Evolutionary conservation across 2,113 vertebrate species (phyloP).

Genomic region (Psilopogon haemacephalus): DNA sequence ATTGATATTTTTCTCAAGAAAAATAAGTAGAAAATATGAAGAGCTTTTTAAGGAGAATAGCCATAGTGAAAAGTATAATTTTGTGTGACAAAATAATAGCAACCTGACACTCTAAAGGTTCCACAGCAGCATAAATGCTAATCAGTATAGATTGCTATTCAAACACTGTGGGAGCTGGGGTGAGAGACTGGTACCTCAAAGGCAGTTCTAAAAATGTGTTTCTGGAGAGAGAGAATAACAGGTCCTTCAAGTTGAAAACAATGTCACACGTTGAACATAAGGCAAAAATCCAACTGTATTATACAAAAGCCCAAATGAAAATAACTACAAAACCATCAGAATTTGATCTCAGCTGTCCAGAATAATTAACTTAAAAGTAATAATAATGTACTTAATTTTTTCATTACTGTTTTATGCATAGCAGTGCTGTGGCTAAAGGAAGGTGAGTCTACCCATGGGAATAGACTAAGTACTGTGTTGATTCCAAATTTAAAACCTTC

Average conservation of each 20-base stretch:
- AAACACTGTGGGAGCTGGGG: rapidly evolving
- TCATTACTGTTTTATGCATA: background rate
- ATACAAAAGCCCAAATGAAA: background rate
- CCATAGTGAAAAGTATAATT: slow-evolving; percentile 1
- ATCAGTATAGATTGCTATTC: background rate
- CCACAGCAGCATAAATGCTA: background rate
- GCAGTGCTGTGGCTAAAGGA: background rate
- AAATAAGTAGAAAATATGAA: background rate
- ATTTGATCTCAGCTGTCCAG: background rate
- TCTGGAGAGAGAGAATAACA: background rate
- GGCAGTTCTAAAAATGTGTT: background rate
- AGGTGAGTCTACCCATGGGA: background rate
- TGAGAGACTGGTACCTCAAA: background rate
- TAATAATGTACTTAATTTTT: background rate
- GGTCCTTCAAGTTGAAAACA: background rate
- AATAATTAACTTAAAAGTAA: background rate
- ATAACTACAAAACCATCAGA: background rate
- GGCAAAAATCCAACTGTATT: background rate
- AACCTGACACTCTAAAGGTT: background rate
- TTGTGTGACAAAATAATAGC: background rate
- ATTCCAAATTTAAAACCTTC: background rate
- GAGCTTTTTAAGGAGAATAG: background rate
- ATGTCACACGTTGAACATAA: background rate
- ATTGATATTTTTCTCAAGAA: background rate
- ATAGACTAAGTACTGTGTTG: background rate